A percentile compares a stretch with the other conserved stretches of the same genome.
Conservation (phyloP, 2,797 vertebrate species). For the Chaenodraco wilsoni region DNA sequence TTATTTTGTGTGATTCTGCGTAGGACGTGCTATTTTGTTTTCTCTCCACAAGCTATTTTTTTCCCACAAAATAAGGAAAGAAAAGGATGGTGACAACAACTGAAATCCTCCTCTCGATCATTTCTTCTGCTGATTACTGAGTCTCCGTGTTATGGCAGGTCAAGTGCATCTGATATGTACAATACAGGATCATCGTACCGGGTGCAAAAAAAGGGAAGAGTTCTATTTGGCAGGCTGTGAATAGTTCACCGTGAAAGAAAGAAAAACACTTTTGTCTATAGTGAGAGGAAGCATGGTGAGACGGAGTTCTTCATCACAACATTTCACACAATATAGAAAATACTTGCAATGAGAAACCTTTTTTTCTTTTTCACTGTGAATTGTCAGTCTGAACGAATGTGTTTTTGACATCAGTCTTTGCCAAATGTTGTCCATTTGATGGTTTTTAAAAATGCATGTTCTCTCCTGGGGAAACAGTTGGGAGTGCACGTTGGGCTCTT, state of each 20-base stretch:
- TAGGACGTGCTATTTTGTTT: slow-evolving; percentile 46
- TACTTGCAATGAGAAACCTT: slow-evolving; percentile 64
- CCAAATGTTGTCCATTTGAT: slow-evolving; percentile 74
- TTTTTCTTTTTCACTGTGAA: slow-evolving; percentile 49
- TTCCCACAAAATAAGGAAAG: slow-evolving; percentile 44
- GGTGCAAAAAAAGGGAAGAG: slow-evolving; percentile 72
- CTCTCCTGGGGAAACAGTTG: slow-evolving; percentile 57
- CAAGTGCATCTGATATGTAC: slow-evolving; percentile 84
- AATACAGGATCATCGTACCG: slow-evolving; percentile 77
- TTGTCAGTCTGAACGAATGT: slow-evolving; percentile 55
- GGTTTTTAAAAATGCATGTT: slow-evolving; percentile 51
- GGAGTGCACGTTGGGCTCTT: slow-evolving; percentile 52
- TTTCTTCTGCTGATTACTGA: slow-evolving; percentile 49
- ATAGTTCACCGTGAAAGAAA: slow-evolving; percentile 64
- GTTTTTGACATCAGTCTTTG: slow-evolving; percentile 69
- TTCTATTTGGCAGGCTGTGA: slow-evolving; percentile 83
- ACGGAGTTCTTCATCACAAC: slow-evolving; percentile 79
- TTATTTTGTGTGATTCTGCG: slow-evolving; percentile 51
- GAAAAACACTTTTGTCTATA: slow-evolving; percentile 46
- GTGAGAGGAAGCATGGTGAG: slow-evolving; percentile 77
- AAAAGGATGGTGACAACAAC: slow-evolving; percentile 42
- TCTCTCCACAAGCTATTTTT: slow-evolving; percentile 39
- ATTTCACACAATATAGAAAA: slow-evolving; percentile 82
- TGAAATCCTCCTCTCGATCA: slow-evolving; percentile 48
- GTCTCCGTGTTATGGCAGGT: slow-evolving; percentile 74